These are phyloP conservation scores for Agonopterix heracliana DNA, from an alignment of 2,888 invertebrate genomes.

Conservation along the genomic window DNA sequence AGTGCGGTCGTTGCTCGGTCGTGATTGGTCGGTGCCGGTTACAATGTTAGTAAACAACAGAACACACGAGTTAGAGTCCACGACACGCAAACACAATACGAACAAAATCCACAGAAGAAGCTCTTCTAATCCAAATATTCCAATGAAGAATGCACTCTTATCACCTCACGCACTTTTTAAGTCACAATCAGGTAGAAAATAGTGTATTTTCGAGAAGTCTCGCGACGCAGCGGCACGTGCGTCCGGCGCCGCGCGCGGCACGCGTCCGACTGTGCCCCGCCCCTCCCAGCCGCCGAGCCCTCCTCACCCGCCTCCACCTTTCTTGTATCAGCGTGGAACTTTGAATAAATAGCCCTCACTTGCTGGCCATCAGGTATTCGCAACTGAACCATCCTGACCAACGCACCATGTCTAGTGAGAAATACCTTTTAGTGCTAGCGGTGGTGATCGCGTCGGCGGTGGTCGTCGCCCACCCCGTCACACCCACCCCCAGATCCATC, in stretches of 20 bases:
- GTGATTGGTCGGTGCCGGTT: no score
- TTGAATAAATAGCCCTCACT: background rate
- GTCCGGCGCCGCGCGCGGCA: constrained; percentile 10
- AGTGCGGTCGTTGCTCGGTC: no score
- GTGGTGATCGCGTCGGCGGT: constrained; percentile 16
- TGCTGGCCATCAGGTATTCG: constrained; percentile 30
- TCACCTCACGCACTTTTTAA: no score
- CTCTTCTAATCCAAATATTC: no score
- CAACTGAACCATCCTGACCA: constrained; percentile 29
- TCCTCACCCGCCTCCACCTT: background rate
- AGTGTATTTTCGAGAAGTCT: no score
- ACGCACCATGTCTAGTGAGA: constrained; percentile 22
- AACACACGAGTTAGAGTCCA: no score
- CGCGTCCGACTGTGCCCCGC: constrained; percentile 16
- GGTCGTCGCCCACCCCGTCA: constrained; percentile 21
- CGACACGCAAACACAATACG: no score
- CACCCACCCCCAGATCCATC: constrained; percentile 28
- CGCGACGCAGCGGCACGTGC: constrained; percentile 4
- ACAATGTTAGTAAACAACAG: no score
- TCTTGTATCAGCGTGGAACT: background rate
- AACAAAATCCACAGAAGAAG: no score
- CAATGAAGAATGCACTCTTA: no score
- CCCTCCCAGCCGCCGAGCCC: background rate
- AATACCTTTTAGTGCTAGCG: constrained; percentile 16
- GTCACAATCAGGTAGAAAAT: no score